Conservation (phyloP, 2,888 invertebrate genomes). For the Limnephilus auricula region DNA sequence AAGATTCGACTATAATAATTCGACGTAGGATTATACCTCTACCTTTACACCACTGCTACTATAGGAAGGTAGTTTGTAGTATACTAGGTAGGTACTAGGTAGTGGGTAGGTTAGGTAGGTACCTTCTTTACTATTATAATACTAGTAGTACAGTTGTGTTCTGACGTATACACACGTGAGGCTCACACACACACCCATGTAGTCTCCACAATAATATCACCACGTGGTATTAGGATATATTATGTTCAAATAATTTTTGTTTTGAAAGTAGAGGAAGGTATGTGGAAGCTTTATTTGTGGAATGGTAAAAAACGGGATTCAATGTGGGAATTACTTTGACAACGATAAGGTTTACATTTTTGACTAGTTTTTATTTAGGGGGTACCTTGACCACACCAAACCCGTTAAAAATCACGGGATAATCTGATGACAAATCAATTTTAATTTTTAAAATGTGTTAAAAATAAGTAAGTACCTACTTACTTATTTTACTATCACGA, state of each 20-base stretch:
- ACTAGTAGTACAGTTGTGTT: neutral
- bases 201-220: neutral
- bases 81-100: neutral
- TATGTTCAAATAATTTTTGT: neutral
- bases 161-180: neutral
- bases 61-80: neutral
- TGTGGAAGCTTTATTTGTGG: neutral
- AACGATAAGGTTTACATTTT: no score
- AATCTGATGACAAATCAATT: no score
- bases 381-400: no score
- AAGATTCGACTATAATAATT: conserved; percentile 38
- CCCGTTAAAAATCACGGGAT: no score
- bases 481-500: no score
- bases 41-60: neutral
- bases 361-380: no score
- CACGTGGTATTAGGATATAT: neutral
- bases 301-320: neutral
- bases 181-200: neutral
- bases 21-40: neutral
- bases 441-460: no score
- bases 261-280: neutral
- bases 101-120: neutral
- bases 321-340: no score
- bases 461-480: no score
- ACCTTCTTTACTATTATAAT: neutral